Percentiles rank a stretch among this genome's conserved stretches.
These are phyloP conservation scores for Habropoda laboriosa DNA, from an alignment of 1,140 invertebrate species.

Conservation along the genomic window DNA sequence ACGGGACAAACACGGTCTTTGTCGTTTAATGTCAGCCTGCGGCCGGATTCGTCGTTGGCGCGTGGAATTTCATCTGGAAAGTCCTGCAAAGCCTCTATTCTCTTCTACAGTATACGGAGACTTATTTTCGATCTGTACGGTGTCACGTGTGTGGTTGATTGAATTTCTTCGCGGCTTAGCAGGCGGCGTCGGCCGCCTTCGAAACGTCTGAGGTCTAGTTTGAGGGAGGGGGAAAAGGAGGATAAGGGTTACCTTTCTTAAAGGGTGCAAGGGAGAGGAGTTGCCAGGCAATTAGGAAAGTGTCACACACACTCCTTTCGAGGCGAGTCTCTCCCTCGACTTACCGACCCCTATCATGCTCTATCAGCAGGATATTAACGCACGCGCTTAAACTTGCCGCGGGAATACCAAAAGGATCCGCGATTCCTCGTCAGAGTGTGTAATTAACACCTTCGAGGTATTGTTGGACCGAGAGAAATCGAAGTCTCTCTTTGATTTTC, in stretches of 20 bases:
- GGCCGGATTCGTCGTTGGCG: not conserved
- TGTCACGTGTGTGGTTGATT: slow-evolving; percentile 25
- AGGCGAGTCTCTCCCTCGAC: slow-evolving; percentile 60
- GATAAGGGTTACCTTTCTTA: slow-evolving; percentile 68
- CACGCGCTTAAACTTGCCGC: slow-evolving; percentile 53
- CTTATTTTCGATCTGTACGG: slow-evolving; percentile 4
- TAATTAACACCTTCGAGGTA: not conserved
- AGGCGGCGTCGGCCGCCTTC: no score
- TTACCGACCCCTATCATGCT: slow-evolving; percentile 64
- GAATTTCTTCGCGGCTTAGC: slow-evolving; percentile 26
- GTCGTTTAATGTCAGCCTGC: slow-evolving; percentile 12
- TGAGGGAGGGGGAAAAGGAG: not conserved
- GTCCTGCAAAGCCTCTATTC: not conserved
- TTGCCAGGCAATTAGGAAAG: slow-evolving; percentile 71
- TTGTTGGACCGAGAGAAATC: no score
- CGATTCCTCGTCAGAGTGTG: slow-evolving; percentile 30
- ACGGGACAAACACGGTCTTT: no score
- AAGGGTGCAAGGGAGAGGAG: slow-evolving; percentile 50
- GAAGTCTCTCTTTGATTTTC: no score
- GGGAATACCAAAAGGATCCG: slow-evolving; percentile 51
- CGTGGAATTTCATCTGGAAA: slow-evolving; percentile 7
- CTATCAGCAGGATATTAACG: slow-evolving; percentile 68
- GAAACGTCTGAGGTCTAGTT: slow-evolving; percentile 37
- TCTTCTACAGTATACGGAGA: not conserved
- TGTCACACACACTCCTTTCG: slow-evolving; percentile 71